Conservation (phyloP, 2,113 vertebrate genomes). For the Microtus ochrogaster region DNA sequence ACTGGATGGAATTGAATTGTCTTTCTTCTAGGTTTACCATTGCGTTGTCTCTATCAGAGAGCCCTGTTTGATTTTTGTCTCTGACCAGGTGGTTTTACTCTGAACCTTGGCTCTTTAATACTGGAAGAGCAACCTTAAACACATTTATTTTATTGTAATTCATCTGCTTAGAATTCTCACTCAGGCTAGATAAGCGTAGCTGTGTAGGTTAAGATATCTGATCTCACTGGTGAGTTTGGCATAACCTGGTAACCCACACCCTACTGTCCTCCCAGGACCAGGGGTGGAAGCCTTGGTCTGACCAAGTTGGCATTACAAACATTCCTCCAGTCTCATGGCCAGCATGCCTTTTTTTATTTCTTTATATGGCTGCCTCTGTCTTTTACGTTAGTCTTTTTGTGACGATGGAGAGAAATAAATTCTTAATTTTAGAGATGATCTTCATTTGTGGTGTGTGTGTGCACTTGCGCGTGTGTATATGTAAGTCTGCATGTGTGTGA, state of each 20-base stretch:
- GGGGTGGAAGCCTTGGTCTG: neutral
- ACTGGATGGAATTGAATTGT: neutral
- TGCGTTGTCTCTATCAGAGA: accelerated
- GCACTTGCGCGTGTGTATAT: neutral
- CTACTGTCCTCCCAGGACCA: neutral
- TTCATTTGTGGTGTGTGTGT: neutral
- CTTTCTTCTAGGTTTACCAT: neutral
- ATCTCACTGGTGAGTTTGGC: neutral
- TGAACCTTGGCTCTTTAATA: neutral
- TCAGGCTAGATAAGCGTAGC: neutral
- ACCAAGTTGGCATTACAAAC: accelerated
- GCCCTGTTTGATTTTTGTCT: neutral
- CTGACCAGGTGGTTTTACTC: neutral
- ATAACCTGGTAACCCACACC: accelerated
- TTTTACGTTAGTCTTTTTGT: neutral
- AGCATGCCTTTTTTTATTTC: accelerated
- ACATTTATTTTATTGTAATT: neutral
- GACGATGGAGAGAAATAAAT: neutral
- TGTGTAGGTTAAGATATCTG: neutral
- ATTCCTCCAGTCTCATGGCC: accelerated
- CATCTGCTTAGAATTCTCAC: neutral
- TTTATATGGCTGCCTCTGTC: neutral
- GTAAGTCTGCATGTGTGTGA: neutral
- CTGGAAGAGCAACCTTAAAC: neutral
- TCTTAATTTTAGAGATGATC: neutral